A percentile compares a stretch with the other conserved stretches of the same genome.
phyloP scores from a whole-genome alignment of 2,797 vertebrate genomes.

The Halcyon chelicuti region DNA sequence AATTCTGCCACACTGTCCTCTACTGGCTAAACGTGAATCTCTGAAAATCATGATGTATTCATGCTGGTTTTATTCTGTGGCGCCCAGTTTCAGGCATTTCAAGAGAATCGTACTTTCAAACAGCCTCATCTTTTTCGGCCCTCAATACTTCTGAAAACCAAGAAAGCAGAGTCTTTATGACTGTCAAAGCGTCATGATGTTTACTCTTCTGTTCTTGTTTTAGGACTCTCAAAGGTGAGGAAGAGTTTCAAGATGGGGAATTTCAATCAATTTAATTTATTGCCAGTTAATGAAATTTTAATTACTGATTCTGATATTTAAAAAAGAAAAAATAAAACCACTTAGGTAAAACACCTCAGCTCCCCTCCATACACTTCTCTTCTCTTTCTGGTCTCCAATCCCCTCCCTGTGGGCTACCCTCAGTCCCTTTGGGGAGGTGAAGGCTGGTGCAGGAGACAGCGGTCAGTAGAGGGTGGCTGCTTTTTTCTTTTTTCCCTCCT shows the following conservation, averaged over 20 bases:
- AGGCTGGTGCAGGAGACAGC: not conserved
- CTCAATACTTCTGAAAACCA: not conserved
- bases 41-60: not conserved
- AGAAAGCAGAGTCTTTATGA: not conserved
- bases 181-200: not conserved
- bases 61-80: not conserved
- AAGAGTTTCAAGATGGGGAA: not conserved
- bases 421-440: not conserved
- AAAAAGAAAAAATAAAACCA: not conserved
- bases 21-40: not conserved
- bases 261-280: not conserved
- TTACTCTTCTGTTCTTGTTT: not conserved
- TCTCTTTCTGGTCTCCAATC: not conserved
- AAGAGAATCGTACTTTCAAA: not conserved
- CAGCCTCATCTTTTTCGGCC: not conserved
- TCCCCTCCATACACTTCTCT: not conserved
- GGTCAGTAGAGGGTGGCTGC: not conserved
- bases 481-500: not conserved
- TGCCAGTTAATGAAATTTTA: not conserved
- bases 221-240: not conserved
- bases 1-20: slow-evolving; percentile 12
- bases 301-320: not conserved
- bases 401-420: not conserved
- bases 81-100: not conserved
- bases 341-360: not conserved